Conservation (phyloP, 1,140 invertebrate genomes). For the Hyposmocoma kahamanoa region DNA sequence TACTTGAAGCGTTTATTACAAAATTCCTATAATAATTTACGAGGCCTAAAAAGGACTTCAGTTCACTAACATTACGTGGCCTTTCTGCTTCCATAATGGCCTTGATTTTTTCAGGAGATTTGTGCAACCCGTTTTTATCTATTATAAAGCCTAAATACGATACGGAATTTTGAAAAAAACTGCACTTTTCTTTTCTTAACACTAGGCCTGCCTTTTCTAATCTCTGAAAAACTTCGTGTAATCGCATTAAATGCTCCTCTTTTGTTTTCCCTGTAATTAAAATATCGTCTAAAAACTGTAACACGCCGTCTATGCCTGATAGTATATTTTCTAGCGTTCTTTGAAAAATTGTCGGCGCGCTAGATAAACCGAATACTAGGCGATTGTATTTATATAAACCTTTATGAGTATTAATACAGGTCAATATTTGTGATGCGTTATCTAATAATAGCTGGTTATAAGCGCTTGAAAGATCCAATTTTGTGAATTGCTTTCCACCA, state of each 20-base stretch:
- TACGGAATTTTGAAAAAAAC: conserved; percentile 30
- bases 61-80: conserved; percentile 38
- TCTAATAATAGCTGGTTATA: conserved; percentile 23
- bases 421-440: conserved; percentile 15
- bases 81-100: conserved; percentile 28
- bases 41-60: conserved; percentile 59
- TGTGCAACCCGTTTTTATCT: conserved; percentile 25
- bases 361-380: conserved; percentile 21
- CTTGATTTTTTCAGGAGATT: conserved; percentile 46
- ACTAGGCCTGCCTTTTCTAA: conserved; percentile 25
- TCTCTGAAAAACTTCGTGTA: conserved; percentile 24
- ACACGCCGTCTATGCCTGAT: conserved; percentile 15
- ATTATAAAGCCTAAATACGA: conserved; percentile 41
- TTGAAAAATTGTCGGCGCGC: conserved; percentile 27
- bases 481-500: conserved; percentile 16
- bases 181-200: conserved; percentile 38
- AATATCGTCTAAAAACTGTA: conserved; percentile 36
- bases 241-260: conserved; percentile 25
- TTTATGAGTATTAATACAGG: conserved; percentile 26
- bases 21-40: conserved; percentile 63
- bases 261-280: conserved; percentile 23
- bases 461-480: conserved; percentile 22
- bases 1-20: conserved; percentile 35
- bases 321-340: conserved; percentile 29
- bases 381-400: conserved; percentile 25